Conservation (phyloP, 2,888 invertebrate genomes). For the Luperina testacea region DNA sequence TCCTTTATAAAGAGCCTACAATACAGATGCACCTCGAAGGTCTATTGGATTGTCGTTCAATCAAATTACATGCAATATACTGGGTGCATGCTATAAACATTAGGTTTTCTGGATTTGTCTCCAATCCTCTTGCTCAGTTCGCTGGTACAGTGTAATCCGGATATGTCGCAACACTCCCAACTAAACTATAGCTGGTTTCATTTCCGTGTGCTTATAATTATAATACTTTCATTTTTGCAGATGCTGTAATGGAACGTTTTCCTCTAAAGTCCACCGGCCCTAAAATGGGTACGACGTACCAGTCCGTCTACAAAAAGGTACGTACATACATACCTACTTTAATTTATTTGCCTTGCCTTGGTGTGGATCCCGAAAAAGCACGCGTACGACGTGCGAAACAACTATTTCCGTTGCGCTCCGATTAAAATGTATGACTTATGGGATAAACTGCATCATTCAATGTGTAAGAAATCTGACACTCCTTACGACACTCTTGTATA, state of each 20-base stretch:
- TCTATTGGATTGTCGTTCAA: not conserved
- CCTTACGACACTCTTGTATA: not conserved
- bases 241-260: conserved; percentile 83
- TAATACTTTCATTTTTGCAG: conserved; percentile 64
- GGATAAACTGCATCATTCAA: not conserved
- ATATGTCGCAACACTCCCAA: not conserved
- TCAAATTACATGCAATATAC: not conserved
- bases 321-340: conserved; percentile 16
- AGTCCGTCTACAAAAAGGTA: conserved; percentile 87
- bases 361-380: not conserved
- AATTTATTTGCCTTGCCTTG: not conserved
- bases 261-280: conserved; percentile 83
- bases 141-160: too few relatives aligned
- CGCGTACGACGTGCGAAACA: not conserved
- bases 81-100: not conserved
- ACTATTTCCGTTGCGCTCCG: not conserved
- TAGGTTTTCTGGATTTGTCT: not conserved
- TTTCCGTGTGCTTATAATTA: not conserved
- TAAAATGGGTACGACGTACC: conserved; percentile 85
- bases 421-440: not conserved
- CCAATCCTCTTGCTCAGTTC: not conserved
- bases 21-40: not conserved
- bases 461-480: conserved; percentile 2
- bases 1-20: not conserved
- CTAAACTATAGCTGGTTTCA: not conserved